Conservation (phyloP, 2,888 invertebrate species). For the Ischnus inquisitorius region DNA sequence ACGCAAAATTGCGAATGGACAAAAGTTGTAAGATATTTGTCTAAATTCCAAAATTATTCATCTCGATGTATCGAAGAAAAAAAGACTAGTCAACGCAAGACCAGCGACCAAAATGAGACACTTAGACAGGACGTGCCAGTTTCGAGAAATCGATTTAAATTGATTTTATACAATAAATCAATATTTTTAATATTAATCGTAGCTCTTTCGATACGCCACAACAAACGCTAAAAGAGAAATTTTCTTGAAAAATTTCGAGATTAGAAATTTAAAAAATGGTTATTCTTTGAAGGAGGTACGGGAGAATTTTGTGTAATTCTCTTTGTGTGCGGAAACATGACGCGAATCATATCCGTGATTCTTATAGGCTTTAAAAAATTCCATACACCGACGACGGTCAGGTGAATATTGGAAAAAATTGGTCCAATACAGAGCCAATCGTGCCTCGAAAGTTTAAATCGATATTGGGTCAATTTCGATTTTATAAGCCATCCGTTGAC, state of each 20-base stretch:
- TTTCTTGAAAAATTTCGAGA: too few species aligned
- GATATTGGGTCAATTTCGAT: background rate
- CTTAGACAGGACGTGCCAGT: background rate
- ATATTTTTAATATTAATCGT: too few species aligned
- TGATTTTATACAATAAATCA: too few species aligned
- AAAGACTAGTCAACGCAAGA: conserved; percentile 24
- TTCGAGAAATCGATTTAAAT: background rate
- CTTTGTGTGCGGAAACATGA: background rate
- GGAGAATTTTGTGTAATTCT: background rate
- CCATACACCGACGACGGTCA: background rate
- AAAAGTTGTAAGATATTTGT: conserved; percentile 10
- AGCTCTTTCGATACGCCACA: too few species aligned
- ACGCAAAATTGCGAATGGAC: background rate
- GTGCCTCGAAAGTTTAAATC: background rate
- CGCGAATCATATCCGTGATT: background rate
- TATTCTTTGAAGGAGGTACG: background rate
- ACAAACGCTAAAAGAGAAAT: too few species aligned
- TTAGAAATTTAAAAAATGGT: background rate
- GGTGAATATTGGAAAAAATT: background rate
- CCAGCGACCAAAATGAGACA: background rate
- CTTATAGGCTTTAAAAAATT: background rate
- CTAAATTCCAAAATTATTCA: conserved; percentile 1
- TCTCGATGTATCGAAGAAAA: conserved; percentile 6
- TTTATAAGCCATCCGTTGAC: conserved; percentile 18
- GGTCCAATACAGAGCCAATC: background rate